Base-by-base conservation (phyloP, 1,140 invertebrate genomes). In the Uloborus diversus region DNA sequence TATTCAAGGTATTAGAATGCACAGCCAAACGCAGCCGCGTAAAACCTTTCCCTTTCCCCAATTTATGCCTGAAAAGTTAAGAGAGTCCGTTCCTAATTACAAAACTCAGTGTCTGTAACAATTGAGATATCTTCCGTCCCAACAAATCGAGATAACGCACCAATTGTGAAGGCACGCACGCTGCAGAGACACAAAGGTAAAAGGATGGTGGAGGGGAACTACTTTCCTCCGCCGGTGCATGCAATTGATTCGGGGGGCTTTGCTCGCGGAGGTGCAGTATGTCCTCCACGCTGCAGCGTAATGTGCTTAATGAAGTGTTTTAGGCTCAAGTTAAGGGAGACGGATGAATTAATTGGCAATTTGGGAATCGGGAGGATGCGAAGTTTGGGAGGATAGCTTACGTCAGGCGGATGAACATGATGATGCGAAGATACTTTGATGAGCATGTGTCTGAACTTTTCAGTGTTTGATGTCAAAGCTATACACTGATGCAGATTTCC, bases 251-350 rank as follows among this genome's bases (percentile, higher is more conserved):
- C 49, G 17, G 17, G 7, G 20, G 49, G 11, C 20, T 53, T 53
- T 7, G 9, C 5, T n/a, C 17, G 13, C 3, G 57, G n/a, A 59
- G 25, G 37, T 51, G 49, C 28, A 25, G 2, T n/a, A n/a, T 17
- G 49, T 9, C 49, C 49, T 20, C 25, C 37, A 49, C 28, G n/a
- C 59, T 20, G 56, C 33, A 37, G 47, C 66, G 62, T 62, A 78
- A 78, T 78, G 71, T 49, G 62, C 30, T 35, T 78, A 78, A 78
- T 78, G 73, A 78, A 78, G 73, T 65, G 73, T 78, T 78, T 65
- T 35, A 30, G 47, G 47, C 47, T 65, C 27, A 49, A 66, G 47
- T 66, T 78, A 66, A 53, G 30, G 28, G 33, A 56, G 27, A n/a
- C 25, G 53, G 42, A 47, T 53, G 62, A 27, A 78, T 78, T 78